These are phyloP conservation scores for Salvelinus namaycush DNA, from an alignment of 2,113 vertebrate species.

Conservation along the genomic window DNA sequence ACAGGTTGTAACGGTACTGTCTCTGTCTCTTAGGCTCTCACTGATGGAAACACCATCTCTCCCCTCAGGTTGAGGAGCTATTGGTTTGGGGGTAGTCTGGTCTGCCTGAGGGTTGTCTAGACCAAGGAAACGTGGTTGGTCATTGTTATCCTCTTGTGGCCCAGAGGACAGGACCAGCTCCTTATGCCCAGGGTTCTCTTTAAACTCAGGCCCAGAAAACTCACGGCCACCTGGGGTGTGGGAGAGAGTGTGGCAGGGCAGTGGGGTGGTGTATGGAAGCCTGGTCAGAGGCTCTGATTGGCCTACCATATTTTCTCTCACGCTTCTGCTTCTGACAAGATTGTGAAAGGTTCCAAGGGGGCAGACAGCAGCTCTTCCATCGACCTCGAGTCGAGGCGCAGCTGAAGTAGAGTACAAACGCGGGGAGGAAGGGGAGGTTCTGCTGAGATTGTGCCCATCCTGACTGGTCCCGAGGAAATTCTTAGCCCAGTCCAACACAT, in stretches of 20 bases:
- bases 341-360: too few species aligned
- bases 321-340: too few species aligned
- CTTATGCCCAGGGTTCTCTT: neutral
- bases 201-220: conserved; percentile 5
- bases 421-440: neutral
- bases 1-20: neutral
- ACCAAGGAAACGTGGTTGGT: conserved; percentile 1
- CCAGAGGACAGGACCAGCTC: neutral
- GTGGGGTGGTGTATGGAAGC: neutral
- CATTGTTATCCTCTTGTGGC: neutral
- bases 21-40: neutral
- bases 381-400: too few species aligned
- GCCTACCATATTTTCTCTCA: neutral
- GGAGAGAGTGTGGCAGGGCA: neutral
- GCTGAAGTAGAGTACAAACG: too few species aligned
- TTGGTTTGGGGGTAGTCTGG: neutral
- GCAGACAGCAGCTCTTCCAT: too few species aligned
- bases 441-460: neutral
- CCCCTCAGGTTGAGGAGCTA: neutral
- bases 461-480: conserved; percentile 39
- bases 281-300: neutral
- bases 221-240: neutral
- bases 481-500: conserved; percentile 66
- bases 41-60: neutral
- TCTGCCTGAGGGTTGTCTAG: neutral